Base-by-base conservation (phyloP, 2,797 vertebrate genomes). In the Sebastes nivosus region DNA sequence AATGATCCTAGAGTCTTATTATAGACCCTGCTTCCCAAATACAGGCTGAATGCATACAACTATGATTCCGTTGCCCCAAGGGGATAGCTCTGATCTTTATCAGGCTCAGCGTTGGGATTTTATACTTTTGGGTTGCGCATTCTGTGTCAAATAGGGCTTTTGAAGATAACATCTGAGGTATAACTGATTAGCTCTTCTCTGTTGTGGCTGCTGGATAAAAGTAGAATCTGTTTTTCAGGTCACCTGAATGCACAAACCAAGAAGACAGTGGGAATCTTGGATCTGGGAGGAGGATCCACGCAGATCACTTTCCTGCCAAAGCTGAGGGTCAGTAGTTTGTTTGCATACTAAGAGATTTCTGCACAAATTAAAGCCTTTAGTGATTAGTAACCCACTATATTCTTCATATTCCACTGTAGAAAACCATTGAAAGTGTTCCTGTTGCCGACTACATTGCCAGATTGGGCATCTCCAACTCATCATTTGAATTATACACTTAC, bases 291-390 rank as follows among this genome's bases (percentile, higher is more conserved):
- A 88, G 99, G 97, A 81, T 99, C 99, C 67, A 99, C 99, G 1
- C 99, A 99, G 92, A 99, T 99, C 92, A 99, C 98, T 0, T 99
- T 99, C 87, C 95, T 99, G 88, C 98, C 98, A 3, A 95, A 90
- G 71, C 91, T 95, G 71, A 92, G 94, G 96, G 99, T 99, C 79
- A 95, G 90, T 76, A 90, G 10, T 90, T 92, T 92, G 8, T 90
- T 93, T 94, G 42, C 24, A 5, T 60, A 10, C 58, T 66, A 25
- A 18, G 16, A 79, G 4, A 52, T 65, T 57, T 22, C 8, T 64
- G 36, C 9, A 20, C 10, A 50, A 38, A 32, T 55, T 4, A 27
- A 32, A 59, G 2, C 25, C 1, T 67, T 12, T 2, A 0, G 4
- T 38, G 29, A 69, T 34, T 14, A 29, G 2, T 80, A 55, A 79